Base-by-base conservation (phyloP, 2,888 invertebrate genomes). In the Tetragonisca angustula region DNA sequence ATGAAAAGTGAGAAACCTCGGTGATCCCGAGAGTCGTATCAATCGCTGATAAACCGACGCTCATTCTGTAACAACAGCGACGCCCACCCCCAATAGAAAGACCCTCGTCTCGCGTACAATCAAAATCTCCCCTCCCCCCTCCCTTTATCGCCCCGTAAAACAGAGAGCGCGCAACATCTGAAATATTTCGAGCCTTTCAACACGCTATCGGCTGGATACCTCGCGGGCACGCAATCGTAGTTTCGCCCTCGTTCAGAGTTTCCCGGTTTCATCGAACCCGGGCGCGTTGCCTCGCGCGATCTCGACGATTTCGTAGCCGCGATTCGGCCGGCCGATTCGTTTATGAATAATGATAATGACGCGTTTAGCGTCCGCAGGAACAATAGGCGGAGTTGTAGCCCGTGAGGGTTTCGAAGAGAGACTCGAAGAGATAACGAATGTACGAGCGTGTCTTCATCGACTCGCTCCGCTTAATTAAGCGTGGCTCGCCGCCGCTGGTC, bases 321-420 rank as follows among this genome's bases (percentile, higher is more conserved):
- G 71, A 59, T 70, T 27, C 56, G 79, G 19, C 81, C 79, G 86
- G 70, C 83, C 85, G 90, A 27, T 27, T 88, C 89, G 88, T 89
- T 91, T 92, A 91, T 92, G 92, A 92, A 92, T 92, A 92, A 92
- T 90, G 92, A 92, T 92, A 92, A 92, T 92, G 89, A 89, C 87
- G 88, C 89, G 91, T 89, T 90, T 88, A 90, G 88, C 89, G 90
- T 2, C 89, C 87, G 87, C 85, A 88, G 91, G 92, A 92, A 92
- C 92, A 92, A 92, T 92, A 91, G 91, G 81, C 91, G 90, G 90
- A 92, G 91, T 91, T 92, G 91, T 91, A 89, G 89, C 88, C 81
- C 24, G 52, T 52, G 88, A 88, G 87, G 90, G n/a, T n/a, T 88
- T 87, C 88, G 92, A 4, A 32, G 32, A 83, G 92, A 89, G 89